A percentile compares a stretch with the other conserved stretches of the same genome.
phyloP scores from a whole-genome alignment of 2,888 invertebrate genomes.

The Phragmatobia fuliginosa region DNA sequence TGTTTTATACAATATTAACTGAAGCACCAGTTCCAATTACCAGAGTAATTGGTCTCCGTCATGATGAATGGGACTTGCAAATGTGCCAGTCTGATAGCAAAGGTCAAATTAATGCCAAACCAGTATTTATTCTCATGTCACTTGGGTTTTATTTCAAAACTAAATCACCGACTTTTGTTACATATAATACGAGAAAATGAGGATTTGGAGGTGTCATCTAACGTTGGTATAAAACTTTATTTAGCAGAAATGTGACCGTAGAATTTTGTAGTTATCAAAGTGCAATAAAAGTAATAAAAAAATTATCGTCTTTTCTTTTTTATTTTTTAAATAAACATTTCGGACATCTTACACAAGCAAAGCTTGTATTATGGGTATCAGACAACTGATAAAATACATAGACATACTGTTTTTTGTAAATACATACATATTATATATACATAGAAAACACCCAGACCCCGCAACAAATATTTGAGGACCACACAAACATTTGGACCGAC shows the following conservation, averaged over 20 bases:
- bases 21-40: slow-evolving; percentile 42
- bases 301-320: too few species aligned
- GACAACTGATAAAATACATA: too few species aligned
- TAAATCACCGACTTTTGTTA: not conserved
- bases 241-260: not conserved
- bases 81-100: slow-evolving; percentile 38
- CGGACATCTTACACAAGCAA: too few species aligned
- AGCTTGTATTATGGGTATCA: too few species aligned
- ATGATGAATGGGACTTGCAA: slow-evolving; percentile 32
- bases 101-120: slow-evolving; percentile 34
- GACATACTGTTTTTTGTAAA: too few species aligned
- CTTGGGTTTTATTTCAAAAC: slow-evolving; percentile 12
- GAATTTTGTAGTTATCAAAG: too few species aligned
- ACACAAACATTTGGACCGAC: too few species aligned
- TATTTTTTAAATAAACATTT: too few species aligned
- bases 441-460: too few species aligned
- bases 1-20: slow-evolving; percentile 29
- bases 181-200: not conserved
- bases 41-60: slow-evolving; percentile 42
- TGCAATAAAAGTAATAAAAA: too few species aligned
- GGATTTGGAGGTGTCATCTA: not conserved
- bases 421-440: too few species aligned
- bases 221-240: not conserved
- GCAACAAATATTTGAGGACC: too few species aligned
- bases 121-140: slow-evolving; percentile 18